Evolutionary conservation across 2,113 vertebrate species (phyloP).

Genomic region (Gadus chalcogrammus): DNA sequence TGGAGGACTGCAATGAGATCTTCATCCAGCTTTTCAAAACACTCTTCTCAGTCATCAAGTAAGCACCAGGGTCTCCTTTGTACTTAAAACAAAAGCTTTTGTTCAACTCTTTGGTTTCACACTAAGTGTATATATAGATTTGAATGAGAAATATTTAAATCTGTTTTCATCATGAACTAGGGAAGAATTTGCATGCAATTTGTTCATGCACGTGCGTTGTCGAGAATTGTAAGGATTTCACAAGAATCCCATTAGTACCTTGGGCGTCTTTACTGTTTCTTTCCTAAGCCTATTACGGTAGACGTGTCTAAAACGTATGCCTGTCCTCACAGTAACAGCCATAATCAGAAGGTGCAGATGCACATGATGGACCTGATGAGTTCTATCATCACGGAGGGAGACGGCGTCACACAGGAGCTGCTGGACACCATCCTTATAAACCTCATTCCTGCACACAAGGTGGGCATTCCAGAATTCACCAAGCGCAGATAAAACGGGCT

Average conservation of each 20-base stretch:
- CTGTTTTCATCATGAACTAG: neutral
- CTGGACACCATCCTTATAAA: constrained; percentile 98
- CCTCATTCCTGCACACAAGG: constrained; percentile 98
- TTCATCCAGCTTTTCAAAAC: constrained; percentile 99
- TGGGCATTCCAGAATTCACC: neutral
- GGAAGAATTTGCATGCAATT: too few relatives aligned
- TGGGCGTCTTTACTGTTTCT: neutral
- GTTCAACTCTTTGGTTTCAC: neutral
- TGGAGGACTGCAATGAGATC: constrained; percentile 99
- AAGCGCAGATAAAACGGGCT: too few relatives aligned
- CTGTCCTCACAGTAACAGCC: constrained; percentile 84
- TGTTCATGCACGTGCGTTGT: too few relatives aligned
- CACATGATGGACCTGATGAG: constrained; percentile 99
- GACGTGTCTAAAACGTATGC: neutral
- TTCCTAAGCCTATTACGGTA: neutral
- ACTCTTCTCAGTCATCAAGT: constrained; percentile 99
- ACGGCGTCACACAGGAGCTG: constrained; percentile 97
- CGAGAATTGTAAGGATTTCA: too few relatives aligned
- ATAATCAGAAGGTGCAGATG: constrained; percentile 99
- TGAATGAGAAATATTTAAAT: too few relatives aligned
- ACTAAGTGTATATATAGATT: neutral
- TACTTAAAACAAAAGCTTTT: neutral
- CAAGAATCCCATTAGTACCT: too few relatives aligned
- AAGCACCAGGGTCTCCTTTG: constrained; percentile 54
- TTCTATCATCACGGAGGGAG: constrained; percentile 99